These are phyloP conservation scores for Columba guinea DNA, from an alignment of 2,797 vertebrate species.

Conservation along the genomic window DNA sequence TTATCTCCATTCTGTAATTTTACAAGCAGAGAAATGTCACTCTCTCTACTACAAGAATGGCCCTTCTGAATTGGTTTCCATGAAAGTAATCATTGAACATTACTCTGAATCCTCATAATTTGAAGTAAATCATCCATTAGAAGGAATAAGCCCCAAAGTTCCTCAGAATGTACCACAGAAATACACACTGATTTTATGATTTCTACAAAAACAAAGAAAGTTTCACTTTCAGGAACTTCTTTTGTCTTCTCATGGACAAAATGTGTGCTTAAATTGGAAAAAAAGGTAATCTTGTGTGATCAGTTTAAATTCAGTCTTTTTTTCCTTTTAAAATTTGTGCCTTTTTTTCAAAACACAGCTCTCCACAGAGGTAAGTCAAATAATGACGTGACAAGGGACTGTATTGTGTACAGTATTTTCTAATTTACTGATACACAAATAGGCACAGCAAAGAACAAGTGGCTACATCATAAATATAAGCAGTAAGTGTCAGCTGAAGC, in stretches of 20 bases:
- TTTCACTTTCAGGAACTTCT: not conserved
- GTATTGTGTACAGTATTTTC: not conserved
- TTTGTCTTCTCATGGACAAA: not conserved
- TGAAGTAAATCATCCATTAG: not conserved
- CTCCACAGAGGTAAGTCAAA: not conserved
- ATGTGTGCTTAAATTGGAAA: not conserved
- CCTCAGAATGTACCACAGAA: not conserved
- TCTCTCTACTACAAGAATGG: not conserved
- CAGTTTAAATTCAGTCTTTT: not conserved
- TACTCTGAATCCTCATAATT: conserved; percentile 7
- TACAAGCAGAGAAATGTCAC: conserved; percentile 28
- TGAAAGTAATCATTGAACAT: not conserved
- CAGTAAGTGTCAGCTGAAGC: not conserved
- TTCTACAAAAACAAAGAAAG: not conserved
- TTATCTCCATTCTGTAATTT: not conserved
- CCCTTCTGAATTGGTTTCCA: conserved; percentile 27
- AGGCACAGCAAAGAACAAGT: not conserved
- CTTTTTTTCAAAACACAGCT: not conserved
- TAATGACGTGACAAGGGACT: not conserved
- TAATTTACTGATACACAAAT: not conserved
- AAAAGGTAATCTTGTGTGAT: not conserved
- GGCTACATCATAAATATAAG: not conserved
- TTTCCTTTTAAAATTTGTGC: not conserved
- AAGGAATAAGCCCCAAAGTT: not conserved
- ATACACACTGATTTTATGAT: not conserved